These are phyloP conservation scores for Montipora capricornis DNA, from an alignment of 64 coral and sea anemone species.

Conservation along the genomic window DNA sequence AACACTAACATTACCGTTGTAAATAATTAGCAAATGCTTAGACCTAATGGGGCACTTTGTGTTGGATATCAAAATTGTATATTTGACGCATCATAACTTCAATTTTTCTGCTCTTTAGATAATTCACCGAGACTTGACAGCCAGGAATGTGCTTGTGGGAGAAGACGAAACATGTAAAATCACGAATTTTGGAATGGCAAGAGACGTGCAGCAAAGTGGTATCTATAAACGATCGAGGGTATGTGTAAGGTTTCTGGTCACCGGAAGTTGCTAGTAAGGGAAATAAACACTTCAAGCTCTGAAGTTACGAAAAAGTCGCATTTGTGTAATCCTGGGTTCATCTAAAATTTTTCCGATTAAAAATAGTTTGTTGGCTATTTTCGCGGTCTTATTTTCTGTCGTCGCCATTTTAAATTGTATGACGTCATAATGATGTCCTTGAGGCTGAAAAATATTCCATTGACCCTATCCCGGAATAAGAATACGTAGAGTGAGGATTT, in stretches of 20 bases:
- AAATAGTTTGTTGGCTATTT: no score
- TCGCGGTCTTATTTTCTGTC: constrained; percentile 22
- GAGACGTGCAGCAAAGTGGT: constrained; percentile 42
- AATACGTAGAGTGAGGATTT: no score
- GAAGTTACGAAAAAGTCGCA: no score
- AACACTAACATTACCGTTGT: no score
- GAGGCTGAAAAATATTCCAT: not conserved
- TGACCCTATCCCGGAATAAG: not conserved
- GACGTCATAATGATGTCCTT: not conserved
- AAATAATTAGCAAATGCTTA: no score
- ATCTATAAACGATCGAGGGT: constrained; percentile 52
- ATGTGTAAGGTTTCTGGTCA: not conserved
- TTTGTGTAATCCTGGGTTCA: no score
- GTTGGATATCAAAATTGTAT: no score
- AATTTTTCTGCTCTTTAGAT: constrained; percentile 27
- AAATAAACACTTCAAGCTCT: no score
- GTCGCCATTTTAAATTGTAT: not conserved
- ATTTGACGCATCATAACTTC: not conserved
- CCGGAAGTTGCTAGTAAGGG: no score
- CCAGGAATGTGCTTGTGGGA: constrained; percentile 64
- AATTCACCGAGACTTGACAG: constrained; percentile 67
- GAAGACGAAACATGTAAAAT: constrained; percentile 69
- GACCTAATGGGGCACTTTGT: no score
- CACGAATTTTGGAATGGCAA: constrained; percentile 75
- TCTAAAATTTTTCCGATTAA: no score